These are phyloP conservation scores for Erethizon dorsatum DNA, from an alignment of 2,797 vertebrate genomes.

Conservation along the genomic window DNA sequence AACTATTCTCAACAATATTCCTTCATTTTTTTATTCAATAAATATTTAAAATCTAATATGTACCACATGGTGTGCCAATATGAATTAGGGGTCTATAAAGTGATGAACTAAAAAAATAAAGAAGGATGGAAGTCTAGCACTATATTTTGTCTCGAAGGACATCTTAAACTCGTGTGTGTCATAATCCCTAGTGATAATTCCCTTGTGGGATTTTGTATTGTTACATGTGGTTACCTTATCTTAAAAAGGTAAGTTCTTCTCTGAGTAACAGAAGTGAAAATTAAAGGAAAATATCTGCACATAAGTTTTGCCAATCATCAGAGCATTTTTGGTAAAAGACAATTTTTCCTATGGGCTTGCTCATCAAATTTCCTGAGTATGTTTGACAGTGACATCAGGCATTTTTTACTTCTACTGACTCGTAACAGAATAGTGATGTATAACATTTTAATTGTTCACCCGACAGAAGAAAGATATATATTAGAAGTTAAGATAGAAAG, in stretches of 20 bases:
- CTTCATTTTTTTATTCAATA: not conserved
- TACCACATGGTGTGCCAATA: not conserved
- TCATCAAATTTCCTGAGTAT: slow-evolving; percentile 67
- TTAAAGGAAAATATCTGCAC: slow-evolving; percentile 65
- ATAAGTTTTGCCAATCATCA: slow-evolving; percentile 65
- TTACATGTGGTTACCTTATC: not conserved
- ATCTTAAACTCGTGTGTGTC: not conserved
- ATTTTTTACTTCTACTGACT: slow-evolving; percentile 73
- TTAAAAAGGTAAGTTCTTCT: slow-evolving; percentile 54
- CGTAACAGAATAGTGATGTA: slow-evolving; percentile 50
- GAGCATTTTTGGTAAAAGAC: slow-evolving; percentile 57
- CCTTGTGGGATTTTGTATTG: not conserved
- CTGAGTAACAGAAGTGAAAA: slow-evolving; percentile 62
- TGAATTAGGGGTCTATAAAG: not conserved
- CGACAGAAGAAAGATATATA: slow-evolving; percentile 70
- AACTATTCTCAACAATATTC: not conserved
- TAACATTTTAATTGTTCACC: slow-evolving; percentile 70
- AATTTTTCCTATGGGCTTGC: slow-evolving; percentile 58
- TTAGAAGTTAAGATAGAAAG: slow-evolving; percentile 64
- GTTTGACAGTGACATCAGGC: slow-evolving; percentile 76
- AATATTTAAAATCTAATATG: slow-evolving; percentile 47
- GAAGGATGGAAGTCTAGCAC: not conserved
- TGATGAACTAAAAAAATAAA: not conserved
- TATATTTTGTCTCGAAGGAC: not conserved
- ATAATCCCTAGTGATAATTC: not conserved